Base-by-base conservation (phyloP, 2,113 vertebrate species). In the Kryptolebias marmoratus region DNA sequence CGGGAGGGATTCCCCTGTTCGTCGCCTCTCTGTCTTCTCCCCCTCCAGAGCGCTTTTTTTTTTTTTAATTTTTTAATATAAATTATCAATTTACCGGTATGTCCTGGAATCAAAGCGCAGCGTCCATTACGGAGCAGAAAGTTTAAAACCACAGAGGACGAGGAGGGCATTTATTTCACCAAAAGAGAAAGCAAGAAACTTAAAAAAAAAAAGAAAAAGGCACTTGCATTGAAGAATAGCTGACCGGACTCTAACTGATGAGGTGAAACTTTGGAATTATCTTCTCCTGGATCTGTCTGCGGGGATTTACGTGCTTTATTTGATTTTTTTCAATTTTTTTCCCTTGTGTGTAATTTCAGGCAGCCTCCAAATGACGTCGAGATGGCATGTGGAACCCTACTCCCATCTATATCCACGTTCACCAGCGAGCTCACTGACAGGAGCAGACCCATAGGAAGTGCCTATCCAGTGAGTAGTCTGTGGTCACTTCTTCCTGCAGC, bases 331-430 rank as follows among this genome's bases (percentile, higher is more conserved):
- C 14, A 84, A 71, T 1, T 1, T 75, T 36, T 76, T 78, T 54
- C 81, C 55, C 39, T 42, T 42, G 39, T 85, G 18, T 89, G 64
- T 76, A 11, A 63, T 88, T 91, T 68, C 93, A 96, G 96, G 95
- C 96, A 97, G 93, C 95, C 96, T 92, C 92, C 95, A 88, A 95
- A 94, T 92, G 96, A 96, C 89, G 94, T 95, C 85, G 96, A 97
- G 90, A 98, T 98, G 97, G 96, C 96, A 85, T 94, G 96, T 88
- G 95, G 96, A 80, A 95, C 96, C 2, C 94, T 97, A 67, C 93
- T 98, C 77, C 97, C 96, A 31, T 96, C 96, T 74, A 96, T 98
- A 88, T 94, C 96, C 86, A 96, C 95, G 79, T 98, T 98, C 80
- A 93, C 95, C 83, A 94, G 95, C 83, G 93, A 93, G 81, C 90